Percentiles rank a stretch among this genome's conserved stretches.
Evolutionary conservation across 2,113 vertebrate species (phyloP).

Genomic region (Reinhardtius hippoglossoides): DNA sequence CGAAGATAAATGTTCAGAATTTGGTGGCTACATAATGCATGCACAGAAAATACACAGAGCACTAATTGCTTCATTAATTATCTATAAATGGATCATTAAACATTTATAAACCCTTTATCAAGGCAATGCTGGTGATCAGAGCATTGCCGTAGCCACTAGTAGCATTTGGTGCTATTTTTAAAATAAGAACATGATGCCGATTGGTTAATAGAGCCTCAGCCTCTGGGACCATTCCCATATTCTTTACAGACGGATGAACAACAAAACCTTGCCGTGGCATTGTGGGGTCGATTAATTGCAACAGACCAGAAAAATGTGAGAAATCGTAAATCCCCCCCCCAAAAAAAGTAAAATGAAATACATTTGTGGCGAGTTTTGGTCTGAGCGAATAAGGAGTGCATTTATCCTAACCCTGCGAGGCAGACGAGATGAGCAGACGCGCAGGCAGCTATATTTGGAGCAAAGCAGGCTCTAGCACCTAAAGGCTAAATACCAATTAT

Average conservation of each 20-base stretch:
- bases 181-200: slow-evolving; percentile 51
- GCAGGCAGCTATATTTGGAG: slow-evolving; percentile 69
- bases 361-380: slow-evolving; percentile 43
- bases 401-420: slow-evolving; percentile 62
- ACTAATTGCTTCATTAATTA: slow-evolving; percentile 78
- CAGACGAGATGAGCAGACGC: slow-evolving; percentile 62
- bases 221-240: slow-evolving; percentile 6
- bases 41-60: slow-evolving; percentile 64
- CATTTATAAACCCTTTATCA: slow-evolving; percentile 70
- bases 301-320: background rate
- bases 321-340: slow-evolving; percentile 49
- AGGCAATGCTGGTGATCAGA: slow-evolving; percentile 60
- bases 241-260: slow-evolving; percentile 55
- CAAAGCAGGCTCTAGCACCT: slow-evolving; percentile 61
- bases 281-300: slow-evolving; percentile 28
- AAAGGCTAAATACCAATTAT: slow-evolving; percentile 77
- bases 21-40: slow-evolving; percentile 64
- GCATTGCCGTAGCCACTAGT: slow-evolving; percentile 19
- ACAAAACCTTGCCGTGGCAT: slow-evolving; percentile 13
- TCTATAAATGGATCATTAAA: slow-evolving; percentile 76
- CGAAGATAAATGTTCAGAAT: slow-evolving; percentile 54
- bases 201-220: slow-evolving; percentile 54
- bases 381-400: slow-evolving; percentile 45
- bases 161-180: slow-evolving; percentile 53
- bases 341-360: slow-evolving; percentile 31